phyloP scores from a whole-genome alignment of 2,113 vertebrate species.

The Lepus americanus region DNA sequence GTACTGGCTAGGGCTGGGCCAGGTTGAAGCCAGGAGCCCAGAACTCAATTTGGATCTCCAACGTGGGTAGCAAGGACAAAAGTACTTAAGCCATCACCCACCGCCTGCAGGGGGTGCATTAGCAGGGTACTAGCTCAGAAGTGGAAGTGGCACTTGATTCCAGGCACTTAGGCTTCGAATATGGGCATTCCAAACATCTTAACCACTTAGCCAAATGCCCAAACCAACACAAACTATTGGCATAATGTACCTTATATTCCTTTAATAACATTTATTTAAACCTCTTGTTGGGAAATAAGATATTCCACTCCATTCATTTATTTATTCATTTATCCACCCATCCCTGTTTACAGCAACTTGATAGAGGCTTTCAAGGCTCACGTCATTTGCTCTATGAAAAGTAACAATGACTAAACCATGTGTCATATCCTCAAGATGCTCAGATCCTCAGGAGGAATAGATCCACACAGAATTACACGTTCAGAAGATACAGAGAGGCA shows the following conservation, averaged over 20 bases:
- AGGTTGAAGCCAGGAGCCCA: too few relatives aligned
- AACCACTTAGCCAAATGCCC: too few relatives aligned
- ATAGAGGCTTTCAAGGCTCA: background rate
- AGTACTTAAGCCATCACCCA: too few relatives aligned
- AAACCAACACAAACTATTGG: background rate
- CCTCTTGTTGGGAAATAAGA: conserved; percentile 10
- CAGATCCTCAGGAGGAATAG: background rate
- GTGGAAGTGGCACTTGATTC: too few relatives aligned
- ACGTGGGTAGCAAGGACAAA: too few relatives aligned
- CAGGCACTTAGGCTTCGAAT: too few relatives aligned
- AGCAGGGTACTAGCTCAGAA: too few relatives aligned
- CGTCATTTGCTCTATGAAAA: background rate
- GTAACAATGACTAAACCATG: background rate
- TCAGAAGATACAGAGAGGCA: background rate
- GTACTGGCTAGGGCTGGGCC: too few relatives aligned
- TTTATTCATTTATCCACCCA: background rate
- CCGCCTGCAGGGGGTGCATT: too few relatives aligned
- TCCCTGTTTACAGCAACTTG: background rate
- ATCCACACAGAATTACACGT: background rate
- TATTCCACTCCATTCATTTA: background rate
- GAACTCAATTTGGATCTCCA: too few relatives aligned
- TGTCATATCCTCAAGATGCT: background rate
- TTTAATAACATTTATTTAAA: background rate
- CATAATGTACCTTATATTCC: background rate
- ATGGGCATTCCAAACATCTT: too few relatives aligned